Evolutionary conservation across 2,888 invertebrate genomes (phyloP), one percentile per base, ranked within the genome.

Genomic region (Aleiodes alternator): DNA sequence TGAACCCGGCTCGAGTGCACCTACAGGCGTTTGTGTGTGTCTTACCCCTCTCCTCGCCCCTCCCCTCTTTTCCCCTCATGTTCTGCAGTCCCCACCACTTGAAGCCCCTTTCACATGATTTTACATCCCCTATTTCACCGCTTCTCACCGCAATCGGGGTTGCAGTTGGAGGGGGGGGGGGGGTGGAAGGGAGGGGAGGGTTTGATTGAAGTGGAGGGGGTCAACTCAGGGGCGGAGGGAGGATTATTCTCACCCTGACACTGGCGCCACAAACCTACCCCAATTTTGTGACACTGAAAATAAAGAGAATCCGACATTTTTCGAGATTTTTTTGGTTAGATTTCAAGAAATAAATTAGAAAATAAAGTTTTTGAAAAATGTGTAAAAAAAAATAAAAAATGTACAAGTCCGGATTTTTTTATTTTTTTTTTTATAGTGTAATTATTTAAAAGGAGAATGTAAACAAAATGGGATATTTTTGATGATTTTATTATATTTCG

Each of bases 1-100:
- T 88, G 87, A 88, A 88, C 88, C 86, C 87, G 84, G 81, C 79
- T 81, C 70, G 68, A 56, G 72, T 74, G 74, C 61, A 38, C 57
- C 69, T 50, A 50, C 34, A 38, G 53, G 69, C 29, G 7, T 16
- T 51, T 57, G 55, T 29, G 31, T 43, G 61, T 43, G 70, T 29
- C 66, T 57, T 71, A 56, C 56, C n/a, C 69, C 31, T 66, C 70
- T 48, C 75, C 66, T 9, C n/a, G n/a, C 43, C 38, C 43, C 72
- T n/a, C 23, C 23, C 23, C 23, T 23, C 23, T 56, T 68, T 31
- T 64, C 68, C 56, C 50, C 75, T 69, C 68, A 70, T 48, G 9
- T 43, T 38, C 9, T 23, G 55, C 55, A 16, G 14, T 38, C 5
- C 9, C 57, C 31, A 16, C 69, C 23, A n/a, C 12, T 8, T 34